Evolutionary conservation across 2,113 vertebrate genomes (phyloP), one percentile per base, ranked within the genome.

Genomic region (Poeciliopsis turrubarensis): DNA sequence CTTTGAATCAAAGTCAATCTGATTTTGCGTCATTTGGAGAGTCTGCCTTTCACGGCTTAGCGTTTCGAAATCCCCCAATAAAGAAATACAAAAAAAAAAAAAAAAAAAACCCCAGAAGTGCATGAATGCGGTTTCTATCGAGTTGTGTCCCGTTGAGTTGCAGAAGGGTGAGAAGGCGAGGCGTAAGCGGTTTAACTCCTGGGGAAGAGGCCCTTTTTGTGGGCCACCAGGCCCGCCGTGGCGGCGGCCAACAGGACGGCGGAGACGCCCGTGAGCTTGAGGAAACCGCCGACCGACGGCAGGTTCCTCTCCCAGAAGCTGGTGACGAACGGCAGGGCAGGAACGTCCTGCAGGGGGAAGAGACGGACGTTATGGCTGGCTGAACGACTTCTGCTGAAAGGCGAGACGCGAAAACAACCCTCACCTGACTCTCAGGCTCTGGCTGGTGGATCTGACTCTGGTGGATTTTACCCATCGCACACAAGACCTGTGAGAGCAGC

Each of bases 221-320:
- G 95, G 72, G 94, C 94, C 62, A 96, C 69, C 57, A 96, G 65
- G 67, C 90, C 94, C 7, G 92, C 92, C 0, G 87, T 89, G 1
- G 94, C 83, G 62, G 92, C 85, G 27, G 90, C 92, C 0, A 94
- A 92, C 68, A 98, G 76, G 79, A 96, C 67, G 73, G 94, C 80
- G 61, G 96, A 96, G 82, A 95, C 81, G 44, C 96, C 96, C 78
- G 96, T 32, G 63, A 98, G 78, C 83, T 90, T 97, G 25, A 99
- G 75, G 78, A 98, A 88, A 30, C 96, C 97, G 0, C 95, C 93
- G 3, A 99, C 95, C 0, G 98, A 99, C 0, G 98, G 97, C 88
- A 97, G 68, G 71, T 98, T 95, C 83, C 96, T 96, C 92, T 99
- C 97, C 96, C 95, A 95, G 89, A 99, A 99, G 63, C 94, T 96